Percentiles rank a stretch among this genome's conserved stretches.
phyloP scores from a whole-genome alignment of 2,113 vertebrate species.

The Hippocampus zosterae region DNA sequence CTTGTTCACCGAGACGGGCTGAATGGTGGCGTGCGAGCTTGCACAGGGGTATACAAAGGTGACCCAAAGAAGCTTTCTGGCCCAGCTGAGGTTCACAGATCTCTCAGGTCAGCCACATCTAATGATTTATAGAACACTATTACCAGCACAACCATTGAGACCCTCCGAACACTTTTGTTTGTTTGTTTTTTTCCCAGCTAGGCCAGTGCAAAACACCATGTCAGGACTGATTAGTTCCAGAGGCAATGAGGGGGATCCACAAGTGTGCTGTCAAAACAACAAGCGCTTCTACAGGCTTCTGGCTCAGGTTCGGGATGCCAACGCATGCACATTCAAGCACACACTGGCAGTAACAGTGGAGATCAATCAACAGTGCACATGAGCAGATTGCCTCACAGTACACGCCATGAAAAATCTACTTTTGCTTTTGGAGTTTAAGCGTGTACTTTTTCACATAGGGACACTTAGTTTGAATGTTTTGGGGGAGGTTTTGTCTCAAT shows the following conservation, averaged over 20 bases:
- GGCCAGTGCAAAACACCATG: slow-evolving; percentile 7
- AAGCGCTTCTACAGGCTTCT: slow-evolving; percentile 72
- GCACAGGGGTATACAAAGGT: slow-evolving; percentile 16
- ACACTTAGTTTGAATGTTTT: too few species aligned
- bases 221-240: slow-evolving; percentile 72
- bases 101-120: slow-evolving; percentile 36
- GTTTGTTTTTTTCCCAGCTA: slow-evolving; percentile 18
- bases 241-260: slow-evolving; percentile 61
- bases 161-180: slow-evolving; percentile 39
- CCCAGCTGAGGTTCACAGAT: slow-evolving; percentile 36
- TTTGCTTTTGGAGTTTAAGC: background rate
- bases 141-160: slow-evolving; percentile 37
- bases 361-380: background rate
- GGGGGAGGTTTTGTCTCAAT: too few species aligned
- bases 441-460: too few species aligned
- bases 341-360: slow-evolving; percentile 17
- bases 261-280: slow-evolving; percentile 70
- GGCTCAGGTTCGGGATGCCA: slow-evolving; percentile 73
- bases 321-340: slow-evolving; percentile 41
- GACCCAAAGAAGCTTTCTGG: slow-evolving; percentile 26
- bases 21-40: slow-evolving; percentile 10
- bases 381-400: slow-evolving; percentile 1
- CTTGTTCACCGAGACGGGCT: background rate
- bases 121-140: slow-evolving; percentile 43
- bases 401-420: background rate